A percentile compares a stretch with the other conserved stretches of the same genome.
Evolutionary conservation across 2,113 vertebrate species (phyloP).

Genomic region (Abramis brama): DNA sequence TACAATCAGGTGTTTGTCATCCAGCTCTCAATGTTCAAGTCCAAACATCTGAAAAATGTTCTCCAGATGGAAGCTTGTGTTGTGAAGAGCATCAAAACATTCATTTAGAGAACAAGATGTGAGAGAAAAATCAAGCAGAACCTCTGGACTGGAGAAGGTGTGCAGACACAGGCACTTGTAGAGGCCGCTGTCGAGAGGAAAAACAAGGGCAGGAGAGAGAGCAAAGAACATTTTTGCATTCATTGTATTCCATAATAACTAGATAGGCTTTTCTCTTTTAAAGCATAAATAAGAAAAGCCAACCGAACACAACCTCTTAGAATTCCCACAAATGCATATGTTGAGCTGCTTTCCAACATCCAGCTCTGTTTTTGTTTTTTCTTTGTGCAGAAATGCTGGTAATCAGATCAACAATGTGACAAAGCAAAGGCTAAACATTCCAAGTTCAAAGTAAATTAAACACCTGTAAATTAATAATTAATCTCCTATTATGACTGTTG

Average conservation of each 20-base stretch:
- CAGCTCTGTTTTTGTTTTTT: neutral
- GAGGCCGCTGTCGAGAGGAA: neutral
- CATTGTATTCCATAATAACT: neutral
- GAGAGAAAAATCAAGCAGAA: neutral
- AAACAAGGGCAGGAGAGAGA: neutral
- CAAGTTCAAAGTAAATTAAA: neutral
- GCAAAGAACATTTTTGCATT: neutral
- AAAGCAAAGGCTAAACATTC: neutral
- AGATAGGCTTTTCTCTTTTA: neutral
- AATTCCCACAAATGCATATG: neutral
- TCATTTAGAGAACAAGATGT: neutral
- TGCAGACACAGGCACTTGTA: slow-evolving; percentile 52
- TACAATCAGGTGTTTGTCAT: slow-evolving; percentile 53
- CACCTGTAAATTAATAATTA: neutral
- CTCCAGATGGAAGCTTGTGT: neutral
- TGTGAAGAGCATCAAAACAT: slow-evolving; percentile 12
- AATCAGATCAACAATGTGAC: slow-evolving; percentile 25
- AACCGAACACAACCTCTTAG: neutral
- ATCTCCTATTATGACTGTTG: neutral
- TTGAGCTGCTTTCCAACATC: neutral
- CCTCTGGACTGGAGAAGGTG: slow-evolving; percentile 33
- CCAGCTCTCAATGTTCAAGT: slow-evolving; percentile 42
- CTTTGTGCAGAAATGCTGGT: slow-evolving; percentile 23
- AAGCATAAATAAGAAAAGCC: slow-evolving; percentile 11
- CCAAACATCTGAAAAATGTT: neutral